Evolutionary conservation across 2,113 vertebrate species (phyloP).

Genomic region (Mystacornis crossleyi): DNA sequence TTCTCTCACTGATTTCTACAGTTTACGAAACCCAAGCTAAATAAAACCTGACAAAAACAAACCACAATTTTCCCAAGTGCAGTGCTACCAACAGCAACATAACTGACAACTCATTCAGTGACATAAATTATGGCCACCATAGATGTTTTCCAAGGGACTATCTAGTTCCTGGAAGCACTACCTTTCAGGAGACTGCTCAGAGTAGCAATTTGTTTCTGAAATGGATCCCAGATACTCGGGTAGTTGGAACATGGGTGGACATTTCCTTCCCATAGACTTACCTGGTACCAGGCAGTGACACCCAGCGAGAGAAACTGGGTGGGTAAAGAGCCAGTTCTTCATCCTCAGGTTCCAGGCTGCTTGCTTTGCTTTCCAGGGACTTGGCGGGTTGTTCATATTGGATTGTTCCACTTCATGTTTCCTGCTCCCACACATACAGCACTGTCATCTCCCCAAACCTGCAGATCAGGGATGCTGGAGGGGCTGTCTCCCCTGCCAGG

Average conservation of each 20-base stretch:
- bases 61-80: background rate
- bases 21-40: background rate
- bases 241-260: fast-evolving
- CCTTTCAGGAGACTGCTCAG: background rate
- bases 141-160: background rate
- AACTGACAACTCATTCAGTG: background rate
- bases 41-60: background rate
- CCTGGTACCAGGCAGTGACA: background rate
- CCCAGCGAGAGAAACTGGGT: fast-evolving
- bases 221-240: fast-evolving
- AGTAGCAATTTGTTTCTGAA: background rate
- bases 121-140: background rate
- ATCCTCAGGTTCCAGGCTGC: background rate
- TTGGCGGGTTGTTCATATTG: background rate
- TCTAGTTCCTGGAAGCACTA: background rate
- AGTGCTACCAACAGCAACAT: background rate
- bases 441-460: background rate
- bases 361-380: background rate
- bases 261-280: background rate
- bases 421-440: background rate
- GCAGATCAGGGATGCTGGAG: background rate
- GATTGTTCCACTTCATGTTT: background rate
- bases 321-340: background rate
- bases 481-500: background rate
- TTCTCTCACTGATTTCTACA: background rate